Evolutionary conservation across 2,113 vertebrate species (phyloP).

Genomic region (Lutjanus erythropterus): DNA sequence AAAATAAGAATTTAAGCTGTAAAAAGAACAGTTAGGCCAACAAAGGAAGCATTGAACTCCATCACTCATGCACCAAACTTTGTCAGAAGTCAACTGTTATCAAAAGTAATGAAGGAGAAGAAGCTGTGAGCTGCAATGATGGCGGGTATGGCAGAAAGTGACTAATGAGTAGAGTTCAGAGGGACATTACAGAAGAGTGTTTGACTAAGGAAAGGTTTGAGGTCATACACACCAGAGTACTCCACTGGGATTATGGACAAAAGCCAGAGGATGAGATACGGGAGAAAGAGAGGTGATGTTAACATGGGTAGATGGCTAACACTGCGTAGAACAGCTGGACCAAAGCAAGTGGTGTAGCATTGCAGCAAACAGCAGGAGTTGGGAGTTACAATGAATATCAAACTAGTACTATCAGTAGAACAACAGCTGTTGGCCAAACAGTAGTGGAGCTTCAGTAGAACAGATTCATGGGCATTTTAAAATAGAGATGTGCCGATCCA

Average conservation of each 20-base stretch:
- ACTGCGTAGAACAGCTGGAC: slow-evolving; percentile 51
- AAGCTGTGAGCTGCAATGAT: slow-evolving; percentile 50
- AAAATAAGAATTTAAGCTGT: slow-evolving; percentile 41
- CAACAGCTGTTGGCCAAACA: neutral
- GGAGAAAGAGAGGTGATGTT: slow-evolving; percentile 88
- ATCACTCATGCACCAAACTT: slow-evolving; percentile 61
- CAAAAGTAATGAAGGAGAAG: slow-evolving; percentile 48
- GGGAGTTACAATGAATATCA: neutral
- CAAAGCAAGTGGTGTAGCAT: slow-evolving; percentile 36
- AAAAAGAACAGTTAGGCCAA: slow-evolving; percentile 61
- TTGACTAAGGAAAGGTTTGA: slow-evolving; percentile 67
- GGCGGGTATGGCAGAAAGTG: slow-evolving; percentile 45
- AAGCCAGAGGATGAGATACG: slow-evolving; percentile 90
- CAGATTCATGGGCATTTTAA: neutral
- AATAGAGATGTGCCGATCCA: too few relatives aligned
- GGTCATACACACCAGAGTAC: slow-evolving; percentile 99
- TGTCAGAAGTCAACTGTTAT: slow-evolving; percentile 22
- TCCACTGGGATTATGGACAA: slow-evolving; percentile 95
- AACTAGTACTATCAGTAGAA: neutral
- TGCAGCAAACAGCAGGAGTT: slow-evolving; percentile 25
- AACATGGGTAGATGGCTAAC: slow-evolving; percentile 67
- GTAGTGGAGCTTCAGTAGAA: slow-evolving; percentile 5
- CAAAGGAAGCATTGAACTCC: slow-evolving; percentile 37
- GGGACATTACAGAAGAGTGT: slow-evolving; percentile 33
- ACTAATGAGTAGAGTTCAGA: slow-evolving; percentile 34